Evolutionary conservation across 2,797 vertebrate genomes (phyloP).

Genomic region (Brachyrhaphis roseni): DNA sequence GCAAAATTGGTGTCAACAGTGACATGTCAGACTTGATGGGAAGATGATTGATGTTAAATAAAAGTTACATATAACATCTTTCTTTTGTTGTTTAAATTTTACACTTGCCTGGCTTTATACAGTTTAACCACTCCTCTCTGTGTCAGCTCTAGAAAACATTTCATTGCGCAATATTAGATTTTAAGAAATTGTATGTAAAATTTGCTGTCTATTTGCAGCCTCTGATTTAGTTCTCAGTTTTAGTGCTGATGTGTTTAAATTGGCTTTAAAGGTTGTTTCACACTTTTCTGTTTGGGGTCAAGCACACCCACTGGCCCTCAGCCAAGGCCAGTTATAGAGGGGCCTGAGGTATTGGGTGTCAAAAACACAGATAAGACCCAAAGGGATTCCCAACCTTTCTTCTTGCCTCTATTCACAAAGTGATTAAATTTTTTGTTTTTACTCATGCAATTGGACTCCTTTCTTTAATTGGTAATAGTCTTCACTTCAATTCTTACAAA

Average conservation of each 20-base stretch:
- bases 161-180: not conserved
- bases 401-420: constrained; percentile 31
- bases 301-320: not conserved
- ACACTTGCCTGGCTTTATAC: not conserved
- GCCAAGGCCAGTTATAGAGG: not conserved
- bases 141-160: not conserved
- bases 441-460: constrained; percentile 30
- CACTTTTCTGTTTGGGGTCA: not conserved
- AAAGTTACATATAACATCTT: not conserved
- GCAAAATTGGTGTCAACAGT: not conserved
- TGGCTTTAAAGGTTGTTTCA: not conserved
- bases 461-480: constrained; percentile 19
- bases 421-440: constrained; percentile 32
- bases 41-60: not conserved
- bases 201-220: not conserved
- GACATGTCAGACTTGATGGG: not conserved
- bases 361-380: constrained; percentile 33
- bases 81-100: not conserved
- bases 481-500: constrained; percentile 33
- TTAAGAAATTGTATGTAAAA: not conserved
- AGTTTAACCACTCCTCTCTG: not conserved
- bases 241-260: not conserved
- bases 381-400: constrained; percentile 23
- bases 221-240: not conserved
- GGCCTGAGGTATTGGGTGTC: constrained; percentile 34